Evolutionary conservation across 2,888 invertebrate genomes (phyloP).

Genomic region (Drosophila diplacantha): DNA sequence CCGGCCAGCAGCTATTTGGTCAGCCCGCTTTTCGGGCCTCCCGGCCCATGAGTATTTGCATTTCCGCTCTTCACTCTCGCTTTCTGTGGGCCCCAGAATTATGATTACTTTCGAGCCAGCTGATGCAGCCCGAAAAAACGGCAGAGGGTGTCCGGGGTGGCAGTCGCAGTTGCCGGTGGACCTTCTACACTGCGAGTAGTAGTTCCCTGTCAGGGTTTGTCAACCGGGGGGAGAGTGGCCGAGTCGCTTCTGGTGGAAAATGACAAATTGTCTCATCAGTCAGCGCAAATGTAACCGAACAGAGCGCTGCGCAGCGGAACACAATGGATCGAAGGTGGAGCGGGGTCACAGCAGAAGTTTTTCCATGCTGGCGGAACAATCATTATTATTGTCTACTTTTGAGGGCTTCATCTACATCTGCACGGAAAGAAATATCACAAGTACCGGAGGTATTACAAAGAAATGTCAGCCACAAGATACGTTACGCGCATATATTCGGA

Average conservation of each 20-base stretch:
- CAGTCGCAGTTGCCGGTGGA: slow-evolving; percentile 20
- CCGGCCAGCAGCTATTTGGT: slow-evolving; percentile 54
- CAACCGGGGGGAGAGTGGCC: slow-evolving; percentile 8
- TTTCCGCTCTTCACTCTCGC: slow-evolving; percentile 44
- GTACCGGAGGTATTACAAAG: neutral
- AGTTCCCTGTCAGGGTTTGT: slow-evolving; percentile 19
- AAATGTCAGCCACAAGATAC: too few species aligned
- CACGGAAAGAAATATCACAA: slow-evolving; percentile 8
- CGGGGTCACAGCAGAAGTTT: slow-evolving; percentile 23
- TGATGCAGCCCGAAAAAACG: slow-evolving; percentile 34
- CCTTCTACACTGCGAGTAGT: slow-evolving; percentile 29
- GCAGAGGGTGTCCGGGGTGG: neutral
- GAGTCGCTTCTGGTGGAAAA: slow-evolving; percentile 64
- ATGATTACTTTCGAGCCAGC: slow-evolving; percentile 57
- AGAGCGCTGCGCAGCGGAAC: slow-evolving; percentile 2
- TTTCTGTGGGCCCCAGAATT: slow-evolving; percentile 35
- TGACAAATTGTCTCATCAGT: slow-evolving; percentile 73
- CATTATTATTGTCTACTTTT: slow-evolving; percentile 68
- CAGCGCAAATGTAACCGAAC: slow-evolving; percentile 37
- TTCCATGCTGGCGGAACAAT: slow-evolving; percentile 46
- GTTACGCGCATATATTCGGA: too few species aligned
- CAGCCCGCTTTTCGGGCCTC: slow-evolving; percentile 23
- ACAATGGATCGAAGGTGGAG: slow-evolving; percentile 28
- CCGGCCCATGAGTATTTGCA: slow-evolving; percentile 47
- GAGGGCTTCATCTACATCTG: slow-evolving; percentile 31